phyloP scores from a whole-genome alignment of 1,140 invertebrate species.

The Bombus confusus region DNA sequence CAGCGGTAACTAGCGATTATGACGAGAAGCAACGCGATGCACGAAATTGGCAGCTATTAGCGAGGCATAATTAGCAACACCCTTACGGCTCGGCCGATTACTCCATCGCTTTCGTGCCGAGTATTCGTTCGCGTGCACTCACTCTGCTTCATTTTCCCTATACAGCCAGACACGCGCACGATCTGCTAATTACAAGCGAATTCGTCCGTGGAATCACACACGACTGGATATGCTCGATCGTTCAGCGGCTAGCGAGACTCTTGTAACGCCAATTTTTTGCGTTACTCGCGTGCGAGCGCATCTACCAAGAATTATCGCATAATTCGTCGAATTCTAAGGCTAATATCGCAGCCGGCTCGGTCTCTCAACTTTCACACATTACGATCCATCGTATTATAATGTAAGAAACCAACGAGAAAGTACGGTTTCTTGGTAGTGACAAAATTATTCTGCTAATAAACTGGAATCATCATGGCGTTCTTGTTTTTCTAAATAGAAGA shows the following conservation, averaged over 20 bases:
- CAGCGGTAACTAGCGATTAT: background rate
- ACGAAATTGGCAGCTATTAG: conserved; percentile 32
- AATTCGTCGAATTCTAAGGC: background rate
- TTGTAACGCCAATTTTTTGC: conserved; percentile 7
- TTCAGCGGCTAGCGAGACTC: background rate
- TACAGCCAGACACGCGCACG: conserved; percentile 13
- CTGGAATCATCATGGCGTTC: too few species aligned
- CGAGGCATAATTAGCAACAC: conserved; percentile 44
- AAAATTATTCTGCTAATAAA: background rate
- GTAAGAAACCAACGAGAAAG: background rate
- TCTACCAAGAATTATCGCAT: conserved; percentile 11
- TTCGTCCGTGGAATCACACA: conserved; percentile 19
- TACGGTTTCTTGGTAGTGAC: background rate
- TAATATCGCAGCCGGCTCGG: background rate
- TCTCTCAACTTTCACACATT: background rate
- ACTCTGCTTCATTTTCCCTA: conserved; percentile 3
- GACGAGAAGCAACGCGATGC: background rate
- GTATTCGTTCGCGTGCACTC: conserved; percentile 32
- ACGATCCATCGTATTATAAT: background rate
- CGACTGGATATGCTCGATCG: conserved; percentile 17
- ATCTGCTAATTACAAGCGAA: conserved; percentile 23
- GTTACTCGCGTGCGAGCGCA: background rate
- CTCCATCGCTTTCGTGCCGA: conserved; percentile 16
- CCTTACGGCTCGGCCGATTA: conserved; percentile 24
- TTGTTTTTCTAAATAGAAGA: too few species aligned